phyloP scores from a whole-genome alignment of 2,113 vertebrate species.

The Trochalopteron elliotii region DNA sequence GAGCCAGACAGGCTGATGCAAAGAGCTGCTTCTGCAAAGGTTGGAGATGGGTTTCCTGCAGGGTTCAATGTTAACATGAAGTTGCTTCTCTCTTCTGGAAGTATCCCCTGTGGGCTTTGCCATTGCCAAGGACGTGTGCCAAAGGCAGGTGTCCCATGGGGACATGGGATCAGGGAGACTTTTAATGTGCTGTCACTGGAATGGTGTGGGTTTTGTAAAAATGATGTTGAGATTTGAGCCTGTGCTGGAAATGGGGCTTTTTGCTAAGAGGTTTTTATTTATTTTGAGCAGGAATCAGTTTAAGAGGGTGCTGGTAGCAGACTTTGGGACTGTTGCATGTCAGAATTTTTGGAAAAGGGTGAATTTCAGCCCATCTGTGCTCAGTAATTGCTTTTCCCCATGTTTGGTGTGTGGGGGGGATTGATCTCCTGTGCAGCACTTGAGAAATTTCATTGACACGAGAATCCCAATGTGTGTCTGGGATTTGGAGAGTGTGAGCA shows the following conservation, averaged over 20 bases:
- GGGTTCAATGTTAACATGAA: rapidly evolving
- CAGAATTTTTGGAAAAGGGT: rapidly evolving
- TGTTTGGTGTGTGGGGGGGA: background rate
- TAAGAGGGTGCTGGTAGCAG: background rate
- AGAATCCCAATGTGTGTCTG: background rate
- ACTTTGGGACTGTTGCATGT: background rate
- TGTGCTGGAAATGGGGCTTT: background rate
- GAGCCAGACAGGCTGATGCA: background rate
- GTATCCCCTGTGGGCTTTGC: background rate
- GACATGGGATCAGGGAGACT: rapidly evolving
- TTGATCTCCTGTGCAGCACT: background rate
- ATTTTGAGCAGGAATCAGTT: background rate
- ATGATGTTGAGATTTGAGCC: background rate
- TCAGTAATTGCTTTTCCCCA: background rate
- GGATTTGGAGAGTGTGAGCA: background rate
- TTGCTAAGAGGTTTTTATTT: background rate
- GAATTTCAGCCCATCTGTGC: background rate
- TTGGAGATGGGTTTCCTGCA: background rate
- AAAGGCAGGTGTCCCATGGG: background rate
- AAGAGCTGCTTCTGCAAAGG: background rate
- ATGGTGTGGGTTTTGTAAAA: background rate
- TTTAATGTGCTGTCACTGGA: background rate
- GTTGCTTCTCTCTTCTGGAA: background rate
- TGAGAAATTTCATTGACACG: background rate
- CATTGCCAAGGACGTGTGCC: rapidly evolving